Conservation (phyloP, 2,888 invertebrate genomes). For the Apamea monoglypha region DNA sequence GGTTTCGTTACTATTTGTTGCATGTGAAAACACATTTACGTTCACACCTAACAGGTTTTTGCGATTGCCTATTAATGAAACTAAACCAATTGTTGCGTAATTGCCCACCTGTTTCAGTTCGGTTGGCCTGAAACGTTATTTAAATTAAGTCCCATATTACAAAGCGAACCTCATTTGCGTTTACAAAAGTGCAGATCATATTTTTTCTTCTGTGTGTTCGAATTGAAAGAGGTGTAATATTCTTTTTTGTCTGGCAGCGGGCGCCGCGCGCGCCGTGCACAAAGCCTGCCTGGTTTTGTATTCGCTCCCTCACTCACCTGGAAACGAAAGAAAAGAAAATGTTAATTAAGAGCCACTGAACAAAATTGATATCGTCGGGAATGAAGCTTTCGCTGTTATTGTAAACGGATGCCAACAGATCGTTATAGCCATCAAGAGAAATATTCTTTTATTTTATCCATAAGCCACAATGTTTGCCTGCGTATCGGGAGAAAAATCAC, state of each 20-base stretch:
- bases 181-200: constrained; percentile 89
- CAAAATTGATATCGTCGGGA: constrained; percentile 88
- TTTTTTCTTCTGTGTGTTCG: constrained; percentile 86
- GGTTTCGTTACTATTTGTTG: constrained; percentile 31
- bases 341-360: constrained; percentile 90
- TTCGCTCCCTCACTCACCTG: constrained; percentile 89
- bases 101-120: constrained; percentile 74
- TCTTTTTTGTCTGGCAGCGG: constrained; percentile 83
- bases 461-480: constrained; percentile 38
- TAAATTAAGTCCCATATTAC: constrained; percentile 84
- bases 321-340: constrained; percentile 90
- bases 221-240: constrained; percentile 89
- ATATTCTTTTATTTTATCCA: constrained; percentile 67
- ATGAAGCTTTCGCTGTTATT: constrained; percentile 84
- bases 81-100: constrained; percentile 71
- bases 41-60: constrained; percentile 41
- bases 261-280: constrained; percentile 78
- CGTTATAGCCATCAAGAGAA: constrained; percentile 69
- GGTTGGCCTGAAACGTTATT: constrained; percentile 79
- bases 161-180: constrained; percentile 88
- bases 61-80: constrained; percentile 54
- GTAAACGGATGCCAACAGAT: constrained; percentile 83
- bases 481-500: constrained; percentile 44
- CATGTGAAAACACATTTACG: constrained; percentile 23
- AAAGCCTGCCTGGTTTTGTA: constrained; percentile 85